phyloP scores from a whole-genome alignment of 2,113 vertebrate species.

The Pardalotus punctatus region DNA sequence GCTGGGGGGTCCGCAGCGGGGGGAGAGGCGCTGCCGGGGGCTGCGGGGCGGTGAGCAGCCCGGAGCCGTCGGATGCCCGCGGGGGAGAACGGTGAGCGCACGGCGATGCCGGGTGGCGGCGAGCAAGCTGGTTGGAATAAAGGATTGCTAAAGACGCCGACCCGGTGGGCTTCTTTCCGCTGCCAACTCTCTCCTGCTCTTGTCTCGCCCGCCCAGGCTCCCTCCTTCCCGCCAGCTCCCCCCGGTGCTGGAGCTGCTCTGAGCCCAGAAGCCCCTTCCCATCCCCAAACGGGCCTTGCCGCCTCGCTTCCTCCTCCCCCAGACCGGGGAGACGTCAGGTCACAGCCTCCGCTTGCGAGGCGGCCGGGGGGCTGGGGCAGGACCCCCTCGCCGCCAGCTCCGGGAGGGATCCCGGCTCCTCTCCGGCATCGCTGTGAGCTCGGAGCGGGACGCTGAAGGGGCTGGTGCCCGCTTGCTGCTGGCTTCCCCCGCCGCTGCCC shows the following conservation, averaged over 20 bases:
- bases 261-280: slow-evolving; percentile 22
- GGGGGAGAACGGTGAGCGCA: background rate
- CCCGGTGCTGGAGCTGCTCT: background rate
- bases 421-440: background rate
- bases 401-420: background rate
- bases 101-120: background rate
- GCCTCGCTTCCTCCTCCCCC: background rate
- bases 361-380: background rate
- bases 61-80: background rate
- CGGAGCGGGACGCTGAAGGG: background rate
- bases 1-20: background rate
- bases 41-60: background rate
- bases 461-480: background rate
- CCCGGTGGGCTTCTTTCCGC: background rate
- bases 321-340: background rate
- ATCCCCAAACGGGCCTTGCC: background rate
- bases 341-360: background rate
- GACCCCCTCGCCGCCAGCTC: background rate
- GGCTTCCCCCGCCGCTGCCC: background rate
- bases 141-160: background rate
- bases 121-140: background rate
- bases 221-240: background rate
- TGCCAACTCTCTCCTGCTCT: slow-evolving; percentile 27
- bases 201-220: slow-evolving; percentile 22
- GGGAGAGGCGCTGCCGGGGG: background rate